Conservation (phyloP, 2,113 vertebrate genomes). For the Scomber japonicus region DNA sequence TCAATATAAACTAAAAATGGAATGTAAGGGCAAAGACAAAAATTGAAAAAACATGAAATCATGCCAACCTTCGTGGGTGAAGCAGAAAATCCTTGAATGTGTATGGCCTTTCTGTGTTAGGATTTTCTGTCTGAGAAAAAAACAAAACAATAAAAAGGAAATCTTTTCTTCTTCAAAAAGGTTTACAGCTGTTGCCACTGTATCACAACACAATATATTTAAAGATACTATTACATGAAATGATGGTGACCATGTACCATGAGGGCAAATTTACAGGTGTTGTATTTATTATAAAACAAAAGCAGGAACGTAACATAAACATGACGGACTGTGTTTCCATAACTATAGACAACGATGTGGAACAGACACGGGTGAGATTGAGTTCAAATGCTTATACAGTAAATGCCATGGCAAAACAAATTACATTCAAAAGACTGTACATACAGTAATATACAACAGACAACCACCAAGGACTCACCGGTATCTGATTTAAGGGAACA, state of each 20-base stretch:
- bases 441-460: neutral
- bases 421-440: neutral
- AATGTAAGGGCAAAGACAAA: constrained; percentile 38
- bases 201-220: constrained; percentile 17
- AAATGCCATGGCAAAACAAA: constrained; percentile 16
- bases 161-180: constrained; percentile 22
- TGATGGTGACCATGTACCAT: constrained; percentile 24
- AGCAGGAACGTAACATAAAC: constrained; percentile 62
- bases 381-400: constrained; percentile 26
- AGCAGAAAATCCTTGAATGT: constrained; percentile 99
- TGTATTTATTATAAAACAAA: constrained; percentile 74
- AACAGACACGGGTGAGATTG: constrained; percentile 61
- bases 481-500: constrained; percentile 95
- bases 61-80: constrained; percentile 94
- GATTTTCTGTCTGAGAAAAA: constrained; percentile 95
- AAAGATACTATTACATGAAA: constrained; percentile 37
- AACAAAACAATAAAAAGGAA: constrained; percentile 43
- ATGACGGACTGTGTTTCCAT: constrained; percentile 68
- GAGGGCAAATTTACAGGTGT: constrained; percentile 39
- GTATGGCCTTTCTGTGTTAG: constrained; percentile 93
- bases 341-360: constrained; percentile 69
- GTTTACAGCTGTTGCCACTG: neutral
- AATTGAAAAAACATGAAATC: constrained; percentile 45
- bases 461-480: constrained; percentile 86
- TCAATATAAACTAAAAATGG: constrained; percentile 30